A percentile compares a stretch with the other conserved stretches of the same genome.
These are phyloP conservation scores for Pachypanchax playfairii DNA, from an alignment of 2,113 vertebrate species.

Conservation along the genomic window DNA sequence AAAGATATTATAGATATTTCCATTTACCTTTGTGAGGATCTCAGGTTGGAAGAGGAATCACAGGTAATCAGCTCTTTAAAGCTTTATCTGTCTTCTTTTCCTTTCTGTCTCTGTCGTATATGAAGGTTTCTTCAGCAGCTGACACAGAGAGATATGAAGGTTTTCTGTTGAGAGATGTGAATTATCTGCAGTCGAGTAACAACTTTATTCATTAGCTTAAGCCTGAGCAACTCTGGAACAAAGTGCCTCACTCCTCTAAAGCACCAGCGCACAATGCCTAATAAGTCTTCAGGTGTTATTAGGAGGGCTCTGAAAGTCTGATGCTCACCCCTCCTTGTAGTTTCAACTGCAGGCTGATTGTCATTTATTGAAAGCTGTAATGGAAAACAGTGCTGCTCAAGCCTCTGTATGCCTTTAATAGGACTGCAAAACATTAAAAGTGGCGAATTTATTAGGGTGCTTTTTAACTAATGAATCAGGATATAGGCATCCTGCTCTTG, in stretches of 20 bases:
- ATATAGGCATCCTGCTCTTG: slow-evolving; percentile 38
- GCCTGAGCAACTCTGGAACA: slow-evolving; percentile 72
- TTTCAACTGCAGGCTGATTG: slow-evolving; percentile 73
- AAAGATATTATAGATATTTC: too few relatives aligned
- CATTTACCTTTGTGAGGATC: too few relatives aligned
- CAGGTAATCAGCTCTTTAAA: too few relatives aligned
- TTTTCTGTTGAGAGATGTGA: slow-evolving; percentile 55
- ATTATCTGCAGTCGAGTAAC: slow-evolving; percentile 67
- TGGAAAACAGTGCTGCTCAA: slow-evolving; percentile 62
- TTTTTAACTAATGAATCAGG: slow-evolving; percentile 82
- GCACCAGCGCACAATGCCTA: slow-evolving; percentile 64
- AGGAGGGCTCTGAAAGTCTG: slow-evolving; percentile 66
- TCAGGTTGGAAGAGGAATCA: too few relatives aligned
- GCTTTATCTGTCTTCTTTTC: too few relatives aligned
- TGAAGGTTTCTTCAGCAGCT: too few relatives aligned
- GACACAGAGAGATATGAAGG: too few relatives aligned
- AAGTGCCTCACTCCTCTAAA: slow-evolving; percentile 75
- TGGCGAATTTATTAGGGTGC: slow-evolving; percentile 77
- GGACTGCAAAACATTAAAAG: slow-evolving; percentile 75
- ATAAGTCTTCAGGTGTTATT: slow-evolving; percentile 80
- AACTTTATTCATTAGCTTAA: slow-evolving; percentile 77
- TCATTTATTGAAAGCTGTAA: slow-evolving; percentile 81
- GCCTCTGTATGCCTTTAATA: slow-evolving; percentile 70
- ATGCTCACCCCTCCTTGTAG: slow-evolving; percentile 17
- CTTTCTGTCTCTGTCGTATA: too few relatives aligned